Evolutionary conservation across 1,140 invertebrate genomes (phyloP).

Genomic region (Augochlora pura): DNA sequence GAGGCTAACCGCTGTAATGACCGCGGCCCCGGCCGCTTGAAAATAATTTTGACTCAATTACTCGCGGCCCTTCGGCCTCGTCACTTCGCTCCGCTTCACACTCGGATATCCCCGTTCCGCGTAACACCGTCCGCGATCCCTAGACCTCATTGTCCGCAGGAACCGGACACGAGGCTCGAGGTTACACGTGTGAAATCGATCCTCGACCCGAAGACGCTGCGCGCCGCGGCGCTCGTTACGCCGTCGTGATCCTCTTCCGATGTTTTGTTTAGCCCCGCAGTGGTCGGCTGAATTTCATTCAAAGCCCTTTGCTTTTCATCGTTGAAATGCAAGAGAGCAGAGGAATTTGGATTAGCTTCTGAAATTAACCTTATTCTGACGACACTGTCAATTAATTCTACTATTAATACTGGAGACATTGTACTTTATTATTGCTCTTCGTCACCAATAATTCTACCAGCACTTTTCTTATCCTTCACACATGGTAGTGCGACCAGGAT

Average conservation of each 20-base stretch:
- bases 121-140: not conserved
- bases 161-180: not conserved
- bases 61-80: constrained; percentile 13
- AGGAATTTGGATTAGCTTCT: too few species aligned
- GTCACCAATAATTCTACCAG: too few species aligned
- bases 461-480: too few species aligned
- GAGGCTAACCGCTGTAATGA: constrained; percentile 53
- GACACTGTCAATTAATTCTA: too few species aligned
- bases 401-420: too few species aligned
- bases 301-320: too few species aligned
- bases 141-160: constrained; percentile 22
- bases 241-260: not conserved
- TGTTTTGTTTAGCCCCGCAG: not conserved
- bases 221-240: constrained; percentile 4
- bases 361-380: too few species aligned
- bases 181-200: constrained; percentile 1
- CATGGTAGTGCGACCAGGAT: too few species aligned
- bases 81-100: not conserved
- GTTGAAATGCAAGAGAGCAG: too few species aligned
- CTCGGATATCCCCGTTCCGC: not conserved
- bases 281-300: too few species aligned
- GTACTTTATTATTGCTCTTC: too few species aligned
- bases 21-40: constrained; percentile 14
- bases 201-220: too few species aligned
- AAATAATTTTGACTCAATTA: constrained; percentile 67